Evolutionary conservation across 2,113 vertebrate species (phyloP).

Genomic region (mouse (Mus musculus)): GRCm39 chr14:99842001-99842500

Average conservation of each 20-base stretch:
- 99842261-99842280: conserved; percentile 15
- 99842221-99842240: neutral
- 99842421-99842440: conserved; percentile 70
- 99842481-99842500: conserved; percentile 74
- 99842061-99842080: neutral
- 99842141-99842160: neutral
- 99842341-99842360: neutral
- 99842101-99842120: neutral
- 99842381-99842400: conserved; percentile 30
- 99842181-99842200: neutral
- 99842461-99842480: conserved; percentile 77
- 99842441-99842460: conserved; percentile 31
- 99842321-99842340: neutral
- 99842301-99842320: neutral
- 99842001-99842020: neutral
- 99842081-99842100: no score
- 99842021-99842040: neutral
- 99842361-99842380: neutral
- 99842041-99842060: no score
- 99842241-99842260: neutral
- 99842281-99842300: no score
- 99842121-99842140: neutral
- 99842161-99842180: neutral
- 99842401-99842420: conserved; percentile 45
- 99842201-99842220: no score